phyloP scores from a whole-genome alignment of 30 jellyfish, hydroid and myxozoan species.

The Morbakka virulenta region DNA sequence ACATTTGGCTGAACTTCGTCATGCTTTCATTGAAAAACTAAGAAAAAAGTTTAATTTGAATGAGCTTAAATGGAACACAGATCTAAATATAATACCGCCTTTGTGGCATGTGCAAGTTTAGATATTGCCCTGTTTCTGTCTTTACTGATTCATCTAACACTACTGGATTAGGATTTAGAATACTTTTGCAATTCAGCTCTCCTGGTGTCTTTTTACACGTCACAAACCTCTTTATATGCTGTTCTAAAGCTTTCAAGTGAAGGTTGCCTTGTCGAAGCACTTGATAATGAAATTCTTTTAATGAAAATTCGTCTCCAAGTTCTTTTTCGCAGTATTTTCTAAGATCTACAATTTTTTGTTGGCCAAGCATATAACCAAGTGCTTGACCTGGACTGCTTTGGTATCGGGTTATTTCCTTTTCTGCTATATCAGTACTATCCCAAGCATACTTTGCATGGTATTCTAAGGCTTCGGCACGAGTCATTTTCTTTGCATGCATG shows the following conservation, averaged over 20 bases:
- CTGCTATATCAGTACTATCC: slow-evolving; percentile 90
- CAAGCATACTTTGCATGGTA: slow-evolving; percentile 85
- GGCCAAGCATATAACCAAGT: slow-evolving; percentile 96
- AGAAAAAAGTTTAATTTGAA: too few species aligned
- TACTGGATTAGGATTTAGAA: slow-evolving; percentile 86
- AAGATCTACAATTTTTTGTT: slow-evolving; percentile 72
- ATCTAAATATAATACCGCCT: too few species aligned
- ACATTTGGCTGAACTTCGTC: too few species aligned
- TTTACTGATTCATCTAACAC: too few species aligned
- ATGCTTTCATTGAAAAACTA: too few species aligned
- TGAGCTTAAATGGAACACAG: too few species aligned
- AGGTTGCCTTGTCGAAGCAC: slow-evolving; percentile 78
- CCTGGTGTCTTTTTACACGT: slow-evolving; percentile 42
- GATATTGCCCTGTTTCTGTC: too few species aligned
- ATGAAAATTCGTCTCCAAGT: slow-evolving; percentile 52
- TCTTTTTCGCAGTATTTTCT: slow-evolving; percentile 68
- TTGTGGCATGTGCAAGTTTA: too few species aligned
- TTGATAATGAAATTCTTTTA: slow-evolving; percentile 92
- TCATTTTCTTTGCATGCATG: slow-evolving; percentile 73
- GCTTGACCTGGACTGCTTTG: slow-evolving; percentile 99
- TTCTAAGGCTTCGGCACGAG: slow-evolving; percentile 83
- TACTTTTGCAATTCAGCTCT: slow-evolving; percentile 58
- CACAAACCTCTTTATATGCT: slow-evolving; percentile 54
- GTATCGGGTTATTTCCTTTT: slow-evolving; percentile 89
- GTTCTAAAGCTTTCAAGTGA: slow-evolving; percentile 60